Base-by-base conservation (phyloP, 2,113 vertebrate genomes). In the Oplegnathus fasciatus region DNA sequence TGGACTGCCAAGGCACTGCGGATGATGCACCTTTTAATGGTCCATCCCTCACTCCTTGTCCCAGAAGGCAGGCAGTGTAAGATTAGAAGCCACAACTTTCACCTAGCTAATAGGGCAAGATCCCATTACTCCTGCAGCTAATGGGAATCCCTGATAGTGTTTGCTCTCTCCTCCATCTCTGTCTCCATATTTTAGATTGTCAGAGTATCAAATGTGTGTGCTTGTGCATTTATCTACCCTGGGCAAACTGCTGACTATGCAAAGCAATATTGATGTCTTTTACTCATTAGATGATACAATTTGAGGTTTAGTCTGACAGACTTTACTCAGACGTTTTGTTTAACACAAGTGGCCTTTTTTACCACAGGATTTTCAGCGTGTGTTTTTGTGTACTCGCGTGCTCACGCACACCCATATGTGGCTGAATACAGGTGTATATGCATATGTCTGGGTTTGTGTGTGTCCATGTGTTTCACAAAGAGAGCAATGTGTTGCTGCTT, bases 401-500 rank as follows among this genome's bases (percentile, higher is more conserved):
- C 26, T 48, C 55, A 15, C 61, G 26, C 28, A 61, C 48, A 44
- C 18, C 2, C 28, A 54, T 65, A n/a, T 69, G 50, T 80, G 57
- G 13, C 40, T 67, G 9, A 40, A 67, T 42, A 18, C 75, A 91
- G 72, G 61, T 82, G 34, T 44, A 48, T 44, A 64, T 42, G 44
- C 48, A 55, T 42, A 60, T 55, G 58, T 86, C 32, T 44, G 2
- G 7, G 44, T 79, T 54, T 55, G 72, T 83, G 52, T 82, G 28
- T 71, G 72, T 85, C 46, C 10, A 11, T 86, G 52, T 69, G 54
- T 80, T 55, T 61, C 44, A 88, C 77, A 86, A 86, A 91, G 72
- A 80, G 79, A 84, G 86, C 85, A 90, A 88, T 92, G 91, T 92
- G 80, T 88, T 86, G 82, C 91, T 91, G 91, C 82, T 84, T 86